Base-by-base conservation (phyloP, 1,140 invertebrate species). In the Eubasilissa regina region DNA sequence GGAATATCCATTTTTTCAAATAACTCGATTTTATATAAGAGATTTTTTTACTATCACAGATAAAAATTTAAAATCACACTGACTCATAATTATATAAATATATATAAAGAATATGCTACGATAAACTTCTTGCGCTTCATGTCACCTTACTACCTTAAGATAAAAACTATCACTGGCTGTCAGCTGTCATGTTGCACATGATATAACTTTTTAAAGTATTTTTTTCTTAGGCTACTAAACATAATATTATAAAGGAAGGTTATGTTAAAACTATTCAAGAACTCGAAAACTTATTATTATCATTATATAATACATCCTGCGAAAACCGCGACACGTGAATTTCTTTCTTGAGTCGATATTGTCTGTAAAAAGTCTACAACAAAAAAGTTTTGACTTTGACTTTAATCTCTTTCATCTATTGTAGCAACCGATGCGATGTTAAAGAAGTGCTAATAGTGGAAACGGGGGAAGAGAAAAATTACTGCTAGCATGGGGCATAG, bases 1-100 rank as follows among this genome's bases (percentile, higher is more conserved):
- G 80, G 80, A 25, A 81, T 64, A 75, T 81, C 80, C 80, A 81
- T 81, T 4, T 9, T 74, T 11, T 7, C 13, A 43, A 25, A 13
- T 19, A 64, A 21, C 21, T 58, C 13, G n/a, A 43, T n/a, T 66
- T 66, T 45, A 7, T 44, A n/a, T 3, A 7, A 66, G 0, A 47
- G 62, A 10, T 43, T 47, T 44, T 21, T 7, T 21, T 12, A 53
- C 47, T 70, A 53, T 62, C 58, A 62, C 58, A 25, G 58, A 35
- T 7, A 35, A 19, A 62, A 0, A 70, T 70, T 48, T 70, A 25
- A 21, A 70, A 17, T 48, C 44, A 44, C 66, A 47, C 48, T 51
- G 62, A 66, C 10, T 66, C 43, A 66, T 66, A 45, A 19, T 58
- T 58, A 58, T 11, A 55, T 55, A 55, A 55, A 55, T n/a, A n/a